Evolutionary conservation across 2,113 vertebrate genomes (phyloP).

Genomic region (Bujurquina vittata): DNA sequence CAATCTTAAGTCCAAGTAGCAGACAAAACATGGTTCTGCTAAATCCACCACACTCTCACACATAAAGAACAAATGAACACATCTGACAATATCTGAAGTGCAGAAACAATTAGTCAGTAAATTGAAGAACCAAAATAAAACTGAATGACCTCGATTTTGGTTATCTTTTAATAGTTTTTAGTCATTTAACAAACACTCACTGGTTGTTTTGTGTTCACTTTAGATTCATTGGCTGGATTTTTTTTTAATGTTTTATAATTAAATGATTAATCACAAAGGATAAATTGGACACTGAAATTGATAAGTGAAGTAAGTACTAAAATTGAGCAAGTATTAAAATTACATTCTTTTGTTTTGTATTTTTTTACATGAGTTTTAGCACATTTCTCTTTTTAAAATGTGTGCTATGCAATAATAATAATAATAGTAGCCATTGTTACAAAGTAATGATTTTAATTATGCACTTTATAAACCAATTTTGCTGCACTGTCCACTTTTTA

Average conservation of each 20-base stretch:
- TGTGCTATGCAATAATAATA: neutral
- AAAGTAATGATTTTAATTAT: no score
- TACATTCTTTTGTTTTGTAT: neutral
- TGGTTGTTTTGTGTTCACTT: neutral
- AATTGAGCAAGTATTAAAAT: neutral
- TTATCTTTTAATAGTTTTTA: neutral
- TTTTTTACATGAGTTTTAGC: neutral
- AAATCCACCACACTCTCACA: conserved; percentile 36
- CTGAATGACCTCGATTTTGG: neutral
- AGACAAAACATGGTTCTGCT: conserved; percentile 46
- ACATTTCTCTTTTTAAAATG: neutral
- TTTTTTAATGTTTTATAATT: neutral
- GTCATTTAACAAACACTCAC: neutral
- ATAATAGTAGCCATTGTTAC: no score
- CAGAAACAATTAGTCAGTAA: neutral
- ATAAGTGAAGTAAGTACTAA: neutral
- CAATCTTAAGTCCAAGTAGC: conserved; percentile 53
- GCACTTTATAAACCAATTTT: neutral
- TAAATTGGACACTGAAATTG: neutral
- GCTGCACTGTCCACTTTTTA: neutral
- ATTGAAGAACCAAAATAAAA: neutral
- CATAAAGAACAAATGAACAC: conserved; percentile 2
- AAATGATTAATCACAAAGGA: neutral
- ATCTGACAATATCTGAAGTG: neutral
- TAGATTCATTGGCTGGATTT: neutral